Conservation (phyloP, 2,113 vertebrate species). For the Tinamus guttatus region DNA sequence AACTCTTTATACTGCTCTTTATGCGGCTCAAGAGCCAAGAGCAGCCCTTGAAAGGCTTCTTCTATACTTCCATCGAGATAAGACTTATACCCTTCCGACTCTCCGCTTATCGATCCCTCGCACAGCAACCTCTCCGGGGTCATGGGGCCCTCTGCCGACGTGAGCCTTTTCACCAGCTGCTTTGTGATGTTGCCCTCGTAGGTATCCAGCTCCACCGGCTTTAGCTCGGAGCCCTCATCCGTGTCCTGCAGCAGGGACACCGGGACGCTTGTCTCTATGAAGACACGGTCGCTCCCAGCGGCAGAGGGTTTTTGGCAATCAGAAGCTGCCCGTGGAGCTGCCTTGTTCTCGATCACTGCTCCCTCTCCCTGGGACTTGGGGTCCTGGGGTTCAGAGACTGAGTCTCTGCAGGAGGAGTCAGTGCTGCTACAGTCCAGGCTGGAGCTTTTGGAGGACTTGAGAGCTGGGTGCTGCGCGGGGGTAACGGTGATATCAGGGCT, state of each 20-base stretch:
- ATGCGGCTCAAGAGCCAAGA: conserved; percentile 88
- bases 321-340: not conserved
- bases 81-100: conserved; percentile 86
- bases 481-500: conserved; percentile 88
- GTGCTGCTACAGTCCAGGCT: conserved; percentile 32
- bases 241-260: conserved; percentile 81
- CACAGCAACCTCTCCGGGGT: conserved; percentile 58
- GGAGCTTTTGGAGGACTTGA: conserved; percentile 39
- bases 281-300: conserved; percentile 73
- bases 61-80: conserved; percentile 91
- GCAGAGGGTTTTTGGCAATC: conserved; percentile 57
- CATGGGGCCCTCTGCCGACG: conserved; percentile 83
- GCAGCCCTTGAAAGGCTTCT: conserved; percentile 91
- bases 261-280: conserved; percentile 76
- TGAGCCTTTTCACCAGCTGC: conserved; percentile 94
- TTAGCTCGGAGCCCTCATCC: conserved; percentile 87
- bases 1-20: conserved; percentile 92
- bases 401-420: conserved; percentile 46
- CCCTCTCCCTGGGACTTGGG: not conserved
- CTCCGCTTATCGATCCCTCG: conserved; percentile 80
- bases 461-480: conserved; percentile 76
- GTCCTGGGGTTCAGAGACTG: conserved; percentile 23
- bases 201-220: conserved; percentile 94
- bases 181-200: conserved; percentile 93
- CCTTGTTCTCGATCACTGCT: not conserved